Evolutionary conservation across 2,113 vertebrate genomes (phyloP).

Genomic region (Spea multiplicata): DNA sequence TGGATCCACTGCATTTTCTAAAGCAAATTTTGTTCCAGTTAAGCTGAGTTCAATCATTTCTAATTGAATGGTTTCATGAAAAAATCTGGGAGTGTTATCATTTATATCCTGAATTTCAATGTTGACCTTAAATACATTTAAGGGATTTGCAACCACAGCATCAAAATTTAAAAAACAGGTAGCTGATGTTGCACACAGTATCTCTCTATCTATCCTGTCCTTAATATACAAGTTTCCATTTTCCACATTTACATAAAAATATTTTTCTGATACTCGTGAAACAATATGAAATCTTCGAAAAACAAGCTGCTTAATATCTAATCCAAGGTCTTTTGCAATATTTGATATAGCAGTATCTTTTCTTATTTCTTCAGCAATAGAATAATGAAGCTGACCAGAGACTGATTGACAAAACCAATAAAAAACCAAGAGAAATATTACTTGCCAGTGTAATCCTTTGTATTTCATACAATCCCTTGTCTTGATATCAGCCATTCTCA

Average conservation of each 20-base stretch:
- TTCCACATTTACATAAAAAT: conserved; percentile 50
- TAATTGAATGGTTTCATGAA: conserved; percentile 50
- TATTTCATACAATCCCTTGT: no score
- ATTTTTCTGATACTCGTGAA: conserved; percentile 54
- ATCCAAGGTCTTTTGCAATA: conserved; percentile 55
- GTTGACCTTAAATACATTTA: conserved; percentile 57
- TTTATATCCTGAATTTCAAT: conserved; percentile 61
- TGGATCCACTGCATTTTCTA: conserved; percentile 57
- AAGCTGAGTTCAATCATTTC: conserved; percentile 50
- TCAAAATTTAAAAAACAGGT: conserved; percentile 63
- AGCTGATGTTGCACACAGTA: conserved; percentile 60
- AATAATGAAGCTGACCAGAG: no score
- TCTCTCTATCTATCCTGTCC: conserved; percentile 55
- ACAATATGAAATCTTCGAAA: conserved; percentile 69
- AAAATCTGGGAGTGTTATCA: conserved; percentile 59
- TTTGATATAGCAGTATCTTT: no score
- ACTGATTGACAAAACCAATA: no score
- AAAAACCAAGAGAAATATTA: no score
- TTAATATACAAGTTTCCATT: conserved; percentile 55
- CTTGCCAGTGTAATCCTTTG: no score
- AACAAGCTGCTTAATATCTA: conserved; percentile 54
- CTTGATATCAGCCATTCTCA: no score
- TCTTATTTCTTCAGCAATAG: no score
- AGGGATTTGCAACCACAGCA: conserved; percentile 67
- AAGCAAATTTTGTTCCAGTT: conserved; percentile 54